phyloP scores from a whole-genome alignment of 2,888 invertebrate species.

The Stegana nigrithorax region DNA sequence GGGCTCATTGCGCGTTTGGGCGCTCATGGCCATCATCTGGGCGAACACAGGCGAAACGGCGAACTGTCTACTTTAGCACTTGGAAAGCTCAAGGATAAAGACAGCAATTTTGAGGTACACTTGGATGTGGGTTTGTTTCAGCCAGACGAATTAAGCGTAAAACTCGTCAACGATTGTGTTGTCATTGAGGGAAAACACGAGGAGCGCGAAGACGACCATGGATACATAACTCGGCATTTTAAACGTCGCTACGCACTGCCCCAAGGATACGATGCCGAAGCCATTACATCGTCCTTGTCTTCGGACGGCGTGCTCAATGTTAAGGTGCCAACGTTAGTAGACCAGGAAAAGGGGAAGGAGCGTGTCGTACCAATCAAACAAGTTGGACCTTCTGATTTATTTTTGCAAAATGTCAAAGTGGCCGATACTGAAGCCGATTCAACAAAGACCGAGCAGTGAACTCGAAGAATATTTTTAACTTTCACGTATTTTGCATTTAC shows the following conservation, averaged over 20 bases:
- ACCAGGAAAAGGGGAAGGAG: constrained; percentile 39
- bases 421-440: constrained; percentile 36
- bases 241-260: constrained; percentile 77
- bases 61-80: constrained; percentile 37
- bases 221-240: constrained; percentile 84
- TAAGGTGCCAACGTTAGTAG: constrained; percentile 72
- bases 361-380: constrained; percentile 59
- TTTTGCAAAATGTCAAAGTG: constrained; percentile 40
- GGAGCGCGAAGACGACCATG: constrained; percentile 78
- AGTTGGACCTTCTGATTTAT: constrained; percentile 57
- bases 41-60: constrained; percentile 38
- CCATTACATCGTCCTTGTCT: constrained; percentile 80
- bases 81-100: constrained; percentile 69
- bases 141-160: constrained; percentile 79
- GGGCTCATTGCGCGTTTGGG: constrained; percentile 58
- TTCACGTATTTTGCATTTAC: too few relatives aligned
- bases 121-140: constrained; percentile 78
- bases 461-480: too few relatives aligned
- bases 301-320: constrained; percentile 85
- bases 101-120: constrained; percentile 75
- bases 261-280: constrained; percentile 75
- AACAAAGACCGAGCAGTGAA: constrained; percentile 27
- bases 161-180: constrained; percentile 71
- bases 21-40: constrained; percentile 54
- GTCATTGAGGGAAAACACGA: constrained; percentile 79